Evolutionary conservation across 2,888 invertebrate species (phyloP), one percentile per base, ranked within the genome.

Genomic region (Blomia tropicalis): DNA sequence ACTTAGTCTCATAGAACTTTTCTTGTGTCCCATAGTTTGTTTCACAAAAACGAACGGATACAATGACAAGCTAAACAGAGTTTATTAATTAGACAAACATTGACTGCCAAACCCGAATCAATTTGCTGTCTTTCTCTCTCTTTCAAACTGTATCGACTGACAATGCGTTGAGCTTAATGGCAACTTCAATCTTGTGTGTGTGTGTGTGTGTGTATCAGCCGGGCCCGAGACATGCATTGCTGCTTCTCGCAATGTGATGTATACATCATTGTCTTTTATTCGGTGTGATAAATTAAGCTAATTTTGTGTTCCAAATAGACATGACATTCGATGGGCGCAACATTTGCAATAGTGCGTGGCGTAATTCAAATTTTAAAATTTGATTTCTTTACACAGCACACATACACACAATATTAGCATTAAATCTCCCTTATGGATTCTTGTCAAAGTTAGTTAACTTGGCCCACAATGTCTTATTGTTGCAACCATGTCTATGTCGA

Each of bases 351-450:
- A n/a, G 41, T 41, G 41, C 41, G n/a, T 11, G 51, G n/a, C 7
- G 51, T 47, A 47, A 47, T 47, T 47, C 51, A 47, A 47, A 47
- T 47, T 47, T 47, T 47, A 47, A 47, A 47, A 47, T 47, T 47
- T 47, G 51, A 47, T 47, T 47, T 47, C 51, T 47, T 14, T n/a
- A n/a, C 51, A 11, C 27, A 11, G 51, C 51, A 7, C 36, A 17
- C 7, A 27, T 47, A 27, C 41, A n/a, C n/a, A n/a, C 41, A 41
- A 41, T 47, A 47, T 47, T 47, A 47, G 22, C 51, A 47, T 47
- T 54, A 56, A 56, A 56, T 56, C 30, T 56, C 56, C 56, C 56
- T 27, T 56, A 56, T 56, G 56, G 56, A 56, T 56, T 56, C 56
- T 27, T 56, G 56, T 56, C 56, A 56, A 56, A 56, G 27, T 56